These are phyloP conservation scores for Pentalonia nigronervosa DNA, from an alignment of 1,140 invertebrate genomes.

Conservation along the genomic window DNA sequence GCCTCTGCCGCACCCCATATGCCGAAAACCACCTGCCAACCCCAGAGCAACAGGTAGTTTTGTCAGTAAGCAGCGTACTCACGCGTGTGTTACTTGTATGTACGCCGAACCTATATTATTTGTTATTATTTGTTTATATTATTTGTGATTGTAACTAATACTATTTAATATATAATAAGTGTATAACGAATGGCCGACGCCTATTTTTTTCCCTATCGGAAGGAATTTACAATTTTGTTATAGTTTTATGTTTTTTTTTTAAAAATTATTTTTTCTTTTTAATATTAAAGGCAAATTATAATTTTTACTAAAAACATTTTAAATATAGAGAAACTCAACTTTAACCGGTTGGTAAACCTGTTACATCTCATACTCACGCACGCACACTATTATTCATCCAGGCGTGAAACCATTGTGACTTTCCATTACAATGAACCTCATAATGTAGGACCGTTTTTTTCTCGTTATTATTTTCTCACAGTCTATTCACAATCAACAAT, in stretches of 20 bases:
- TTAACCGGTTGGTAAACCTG: constrained; percentile 54
- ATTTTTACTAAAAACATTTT: not conserved
- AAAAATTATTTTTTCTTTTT: not conserved
- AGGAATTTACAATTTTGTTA: not conserved
- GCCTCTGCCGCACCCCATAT: constrained; percentile 36
- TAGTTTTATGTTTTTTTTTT: not conserved
- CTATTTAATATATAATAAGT: not conserved
- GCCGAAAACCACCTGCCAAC: constrained; percentile 53
- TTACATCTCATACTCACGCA: constrained; percentile 9
- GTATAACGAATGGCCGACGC: not conserved
- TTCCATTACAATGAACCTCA: constrained; percentile 56
- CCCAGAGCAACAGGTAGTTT: constrained; percentile 49
- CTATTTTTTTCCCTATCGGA: not conserved
- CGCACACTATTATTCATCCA: constrained; percentile 31
- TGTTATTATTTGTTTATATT: not conserved
- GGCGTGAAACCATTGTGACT: constrained; percentile 57
- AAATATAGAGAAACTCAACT: not conserved
- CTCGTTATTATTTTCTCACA: constrained; percentile 51
- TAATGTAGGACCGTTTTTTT: not conserved
- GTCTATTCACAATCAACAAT: constrained; percentile 49
- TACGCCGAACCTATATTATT: not conserved
- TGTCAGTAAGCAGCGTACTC: not conserved
- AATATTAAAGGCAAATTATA: not conserved
- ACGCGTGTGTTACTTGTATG: not conserved
- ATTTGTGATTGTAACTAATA: not conserved